Evolutionary conservation across 2,888 invertebrate genomes (phyloP), one percentile per base, ranked within the genome.

Genomic region (Pristionchus japonicus): DNA sequence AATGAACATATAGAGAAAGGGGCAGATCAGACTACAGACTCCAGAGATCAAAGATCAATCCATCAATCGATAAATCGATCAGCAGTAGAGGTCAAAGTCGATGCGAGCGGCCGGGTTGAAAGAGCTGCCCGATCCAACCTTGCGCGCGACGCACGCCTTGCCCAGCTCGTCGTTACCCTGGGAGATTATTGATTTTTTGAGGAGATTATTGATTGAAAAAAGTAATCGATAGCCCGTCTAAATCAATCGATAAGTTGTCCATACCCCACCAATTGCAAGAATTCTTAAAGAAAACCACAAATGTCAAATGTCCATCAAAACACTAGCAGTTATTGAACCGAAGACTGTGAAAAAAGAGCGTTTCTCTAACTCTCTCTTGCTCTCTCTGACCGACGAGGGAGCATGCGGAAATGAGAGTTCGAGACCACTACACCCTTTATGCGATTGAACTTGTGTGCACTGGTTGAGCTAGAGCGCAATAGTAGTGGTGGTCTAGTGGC

Each of bases 91-190:
- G 70, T 93, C 93, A 80, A 93, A 93, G 88, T 93, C 93, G 87
- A 92, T 91, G 49, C 93, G 89, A 61, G 90, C 90, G 6, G 91
- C 92, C 23, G 91, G 92, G 85, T 93, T 92, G 89, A 93, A 93
- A 1, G 74, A 74, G 20, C 87, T 52, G 20, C 90, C 92, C 31
- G 91, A 90, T 23, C 92, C 91, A 17, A 90, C 88, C 43, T 90
- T 90, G 61, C 92, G 89, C 1, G 90, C 92, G n/a, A 92, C 87
- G 34, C 91, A 91, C 84, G 92, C 90, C 17, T 88, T 43, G 20
- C 89, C 89, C 20, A 92, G 88, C 27, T 89, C 83, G 13, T 90
- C 92, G 52, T 89, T 89, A 37, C 89, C 89, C 83, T 91, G 90
- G n/a, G n/a, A n/a, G n/a, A n/a, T n/a, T n/a, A n/a, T n/a, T n/a